phyloP scores from a whole-genome alignment of 2,113 vertebrate genomes.

The Chascanopsetta lugubris region DNA sequence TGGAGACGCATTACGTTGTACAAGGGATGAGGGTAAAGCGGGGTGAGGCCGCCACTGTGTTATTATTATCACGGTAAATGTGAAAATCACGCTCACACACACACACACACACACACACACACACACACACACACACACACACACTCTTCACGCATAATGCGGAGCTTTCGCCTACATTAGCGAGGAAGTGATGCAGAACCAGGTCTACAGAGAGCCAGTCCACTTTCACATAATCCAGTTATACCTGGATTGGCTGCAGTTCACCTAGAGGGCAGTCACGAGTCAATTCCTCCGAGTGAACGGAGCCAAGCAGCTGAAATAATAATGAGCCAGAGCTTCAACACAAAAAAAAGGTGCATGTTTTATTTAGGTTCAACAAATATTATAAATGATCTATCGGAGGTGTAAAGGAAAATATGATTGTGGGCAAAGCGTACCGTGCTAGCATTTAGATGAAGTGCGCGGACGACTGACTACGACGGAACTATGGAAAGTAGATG shows the following conservation, averaged over 20 bases:
- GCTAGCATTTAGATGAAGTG: neutral
- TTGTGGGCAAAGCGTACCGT: too few relatives aligned
- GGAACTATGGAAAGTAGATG: too few relatives aligned
- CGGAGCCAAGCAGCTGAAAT: too few relatives aligned
- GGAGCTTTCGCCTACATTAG: neutral
- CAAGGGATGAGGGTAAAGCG: constrained; percentile 1
- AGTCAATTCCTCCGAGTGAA: neutral
- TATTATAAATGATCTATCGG: too few relatives aligned
- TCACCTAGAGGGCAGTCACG: neutral
- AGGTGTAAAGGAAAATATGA: too few relatives aligned
- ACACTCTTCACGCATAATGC: too few relatives aligned
- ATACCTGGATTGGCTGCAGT: neutral
- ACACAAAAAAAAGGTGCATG: neutral
- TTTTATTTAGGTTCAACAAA: too few relatives aligned
- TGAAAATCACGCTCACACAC: neutral
- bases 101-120: neutral
- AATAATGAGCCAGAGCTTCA: too few relatives aligned
- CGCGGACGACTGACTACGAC: neutral
- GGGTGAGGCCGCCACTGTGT: neutral
- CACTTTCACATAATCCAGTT: neutral
- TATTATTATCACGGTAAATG: neutral
- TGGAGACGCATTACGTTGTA: constrained; percentile 31
- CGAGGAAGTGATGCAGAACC: neutral
- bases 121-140: neutral
- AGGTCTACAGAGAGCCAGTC: too few relatives aligned